Evolutionary conservation across 2,113 vertebrate species (phyloP), one percentile per base, ranked within the genome.

Genomic region (Halcyon senegalensis): DNA sequence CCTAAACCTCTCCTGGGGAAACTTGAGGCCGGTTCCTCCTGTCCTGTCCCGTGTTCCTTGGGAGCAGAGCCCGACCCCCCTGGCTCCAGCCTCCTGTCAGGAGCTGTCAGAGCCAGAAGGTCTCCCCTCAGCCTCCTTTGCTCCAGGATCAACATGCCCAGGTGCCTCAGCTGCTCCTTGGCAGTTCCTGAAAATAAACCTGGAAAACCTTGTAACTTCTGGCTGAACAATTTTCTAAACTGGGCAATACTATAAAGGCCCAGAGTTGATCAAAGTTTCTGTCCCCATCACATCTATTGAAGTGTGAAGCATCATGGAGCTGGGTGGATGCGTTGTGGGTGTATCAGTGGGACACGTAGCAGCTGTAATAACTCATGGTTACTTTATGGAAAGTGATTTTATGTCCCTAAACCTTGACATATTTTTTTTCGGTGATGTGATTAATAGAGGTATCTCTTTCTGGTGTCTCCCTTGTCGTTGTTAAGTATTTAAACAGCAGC

Each of bases 301-400:
- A 41, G 18, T 5, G 19, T 33, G 12, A 74, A 86, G 27, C 18
- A n/a, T 9, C 16, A 10, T 1, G 1, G 15, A 41, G 14, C 13
- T 62, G 53, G 41, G 18, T 12, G 69, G 41, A 13, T 53, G 27
- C 6, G 4, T 21, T 0, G 0, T n/a, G 10, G 1, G 4, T n/a
- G 14, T 20, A 7, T 46, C 23, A 18, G 28, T 21, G 23, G 19
- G 10, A 7, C 12, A 28, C 1, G 3, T 33, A 20, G 0, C 35
- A 14, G 21, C 18, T 23, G 8, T 30, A 31, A 17, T n/a, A 46
- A 43, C 17, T n/a, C 20, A 7, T 1, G 30, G 24, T 43, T 37
- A 28, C 31, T 64, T 74, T n/a, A 7, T 4, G 18, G 35, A 27
- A 83, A 13, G 19, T 19, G 16, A 64, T 60, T 4, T 37, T 3